A percentile compares a stretch with the other conserved stretches of the same genome.
Conservation (phyloP, 2,888 invertebrate genomes). For the Mesoligia furuncula region DNA sequence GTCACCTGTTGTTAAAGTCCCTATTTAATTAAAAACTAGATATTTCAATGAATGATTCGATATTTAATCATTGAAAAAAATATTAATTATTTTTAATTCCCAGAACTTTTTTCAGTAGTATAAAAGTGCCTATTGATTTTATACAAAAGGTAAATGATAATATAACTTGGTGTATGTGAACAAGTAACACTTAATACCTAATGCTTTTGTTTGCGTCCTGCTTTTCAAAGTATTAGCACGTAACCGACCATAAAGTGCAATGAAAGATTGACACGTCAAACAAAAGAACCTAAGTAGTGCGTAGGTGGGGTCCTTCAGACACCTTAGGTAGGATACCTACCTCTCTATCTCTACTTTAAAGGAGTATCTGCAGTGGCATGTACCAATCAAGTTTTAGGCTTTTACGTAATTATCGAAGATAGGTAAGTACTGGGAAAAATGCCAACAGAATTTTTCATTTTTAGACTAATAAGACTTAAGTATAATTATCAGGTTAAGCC, state of each 20-base stretch:
- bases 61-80: background rate
- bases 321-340: background rate
- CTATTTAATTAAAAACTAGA: background rate
- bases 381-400: background rate
- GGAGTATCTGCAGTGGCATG: background rate
- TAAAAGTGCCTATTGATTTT: background rate
- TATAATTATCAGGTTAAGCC: too few relatives aligned
- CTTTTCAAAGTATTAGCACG: conserved; percentile 38
- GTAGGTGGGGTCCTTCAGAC: conserved; percentile 32
- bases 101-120: background rate
- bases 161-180: background rate
- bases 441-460: background rate
- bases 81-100: too few relatives aligned
- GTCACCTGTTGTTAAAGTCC: conserved; percentile 11
- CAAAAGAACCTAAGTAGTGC: conserved; percentile 58
- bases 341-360: background rate
- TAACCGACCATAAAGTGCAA: conserved; percentile 18
- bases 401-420: background rate
- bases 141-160: background rate
- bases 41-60: background rate
- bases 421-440: background rate
- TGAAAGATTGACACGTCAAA: conserved; percentile 54
- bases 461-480: too few relatives aligned
- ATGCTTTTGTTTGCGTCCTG: conserved; percentile 37
- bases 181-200: background rate